Evolutionary conservation across 92 coral and sea anemone genomes (phyloP), one percentile per base, ranked within the genome.

Genomic region (Muricea muricata): DNA sequence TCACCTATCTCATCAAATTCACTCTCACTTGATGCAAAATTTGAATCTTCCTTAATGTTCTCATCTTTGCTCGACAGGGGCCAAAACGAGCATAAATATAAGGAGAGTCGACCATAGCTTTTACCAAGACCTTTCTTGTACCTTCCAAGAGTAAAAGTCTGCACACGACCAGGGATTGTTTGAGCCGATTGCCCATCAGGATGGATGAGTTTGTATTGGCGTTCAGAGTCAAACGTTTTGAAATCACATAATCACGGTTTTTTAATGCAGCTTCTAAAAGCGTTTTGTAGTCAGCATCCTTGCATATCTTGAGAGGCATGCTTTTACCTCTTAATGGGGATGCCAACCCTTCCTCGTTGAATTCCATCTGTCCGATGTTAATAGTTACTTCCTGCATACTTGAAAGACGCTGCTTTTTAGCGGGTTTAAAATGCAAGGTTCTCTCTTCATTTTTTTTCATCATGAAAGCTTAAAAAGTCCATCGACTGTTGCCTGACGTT

Each of bases 121-220:
- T 65, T 85, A 11, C 86, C 86, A 46, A 86, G 84, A 83, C 89
- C 79, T 67, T 86, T 82, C 72, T 86, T 86, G 29, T 86, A 86
- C 70, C 80, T 78, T 73, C 48, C 58, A 37, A 85, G 28, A 29
- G 73, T 46, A 67, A 82, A 82, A 69, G 78, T 77, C 77, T 85
- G 69, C 65, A 61, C 57, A 60, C 83, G 7, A 39, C 89, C 73
- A 9, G 89, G 89, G 47, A 78, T 79, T 21, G 67, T 77, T n/a
- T n/a, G n/a, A n/a, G n/a, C n/a, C n/a, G n/a, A n/a, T n/a, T n/a
- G n/a, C n/a, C n/a, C n/a, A n/a, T n/a, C n/a, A n/a, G n/a, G n/a
- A n/a, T n/a, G n/a, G n/a, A n/a, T n/a, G n/a, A n/a, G n/a, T n/a
- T n/a, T n/a, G n/a, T n/a, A n/a, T n/a, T n/a, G n/a, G n/a, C n/a